phyloP scores from a whole-genome alignment of 2,888 invertebrate genomes.

The Meganola albula region DNA sequence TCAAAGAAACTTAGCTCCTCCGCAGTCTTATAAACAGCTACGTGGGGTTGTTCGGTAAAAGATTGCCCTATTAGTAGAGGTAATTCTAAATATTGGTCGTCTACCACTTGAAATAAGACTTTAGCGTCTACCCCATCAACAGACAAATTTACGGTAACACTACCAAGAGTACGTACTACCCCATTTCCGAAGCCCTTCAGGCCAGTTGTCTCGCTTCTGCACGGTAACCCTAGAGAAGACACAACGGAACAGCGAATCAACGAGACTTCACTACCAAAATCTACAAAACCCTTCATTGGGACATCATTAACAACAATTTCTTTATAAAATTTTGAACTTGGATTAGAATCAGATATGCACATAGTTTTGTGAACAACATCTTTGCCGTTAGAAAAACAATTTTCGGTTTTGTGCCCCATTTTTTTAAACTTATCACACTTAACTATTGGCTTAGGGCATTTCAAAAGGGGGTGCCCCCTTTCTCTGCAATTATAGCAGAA shows the following conservation, averaged over 20 bases:
- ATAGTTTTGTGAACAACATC: slow-evolving; percentile 3
- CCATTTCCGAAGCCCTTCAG: slow-evolving; percentile 6
- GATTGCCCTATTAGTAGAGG: slow-evolving; percentile 3
- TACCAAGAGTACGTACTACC: not conserved
- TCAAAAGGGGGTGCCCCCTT: slow-evolving; percentile 1
- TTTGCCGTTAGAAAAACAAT: not conserved
- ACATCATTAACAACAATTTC: not conserved
- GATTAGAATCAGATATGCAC: not conserved
- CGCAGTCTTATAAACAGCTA: not conserved
- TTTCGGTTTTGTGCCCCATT: slow-evolving; percentile 2
- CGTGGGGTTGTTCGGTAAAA: slow-evolving; percentile 2
- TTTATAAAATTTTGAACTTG: slow-evolving; percentile 2
- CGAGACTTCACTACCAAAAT: slow-evolving; percentile 7
- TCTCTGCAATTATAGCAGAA: slow-evolving; percentile 2
- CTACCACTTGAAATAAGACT: not conserved
- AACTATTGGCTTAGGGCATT: slow-evolving; percentile 2
- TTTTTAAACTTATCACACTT: slow-evolving; percentile 2
- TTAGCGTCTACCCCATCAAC: slow-evolving; percentile 1
- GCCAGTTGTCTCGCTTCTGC: not conserved
- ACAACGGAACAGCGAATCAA: not conserved
- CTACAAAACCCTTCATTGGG: slow-evolving; percentile 3
- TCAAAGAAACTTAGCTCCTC: not conserved
- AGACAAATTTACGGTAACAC: not conserved
- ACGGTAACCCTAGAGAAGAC: not conserved
- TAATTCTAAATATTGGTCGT: not conserved